A percentile compares a stretch with the other conserved stretches of the same genome.
phyloP scores from a whole-genome alignment of 2,797 vertebrate genomes.

The Prunella strophiata region DNA sequence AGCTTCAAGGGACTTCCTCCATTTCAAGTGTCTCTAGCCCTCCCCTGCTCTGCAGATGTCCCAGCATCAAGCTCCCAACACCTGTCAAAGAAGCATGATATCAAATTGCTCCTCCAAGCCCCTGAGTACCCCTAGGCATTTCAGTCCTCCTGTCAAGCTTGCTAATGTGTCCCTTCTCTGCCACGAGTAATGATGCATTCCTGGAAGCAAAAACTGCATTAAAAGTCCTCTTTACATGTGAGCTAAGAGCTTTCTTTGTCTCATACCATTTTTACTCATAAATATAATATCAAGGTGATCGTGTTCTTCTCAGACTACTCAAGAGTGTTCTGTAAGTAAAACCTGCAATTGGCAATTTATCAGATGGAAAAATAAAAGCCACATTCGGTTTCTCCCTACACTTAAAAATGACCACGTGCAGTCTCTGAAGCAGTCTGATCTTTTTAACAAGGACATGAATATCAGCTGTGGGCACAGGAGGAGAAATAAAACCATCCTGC shows the following conservation, averaged over 20 bases:
- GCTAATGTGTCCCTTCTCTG: slow-evolving; percentile 17
- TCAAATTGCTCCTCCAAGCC: not conserved
- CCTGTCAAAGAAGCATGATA: not conserved
- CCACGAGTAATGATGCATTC: not conserved
- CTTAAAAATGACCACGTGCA: slow-evolving; percentile 45
- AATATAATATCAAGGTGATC: slow-evolving; percentile 68
- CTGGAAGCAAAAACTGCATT: slow-evolving; percentile 53
- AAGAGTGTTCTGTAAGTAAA: slow-evolving; percentile 54
- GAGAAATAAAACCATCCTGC: slow-evolving; percentile 3
- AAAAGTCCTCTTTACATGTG: slow-evolving; percentile 9
- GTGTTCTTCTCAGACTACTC: slow-evolving; percentile 52
- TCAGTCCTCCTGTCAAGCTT: not conserved
- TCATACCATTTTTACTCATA: slow-evolving; percentile 60
- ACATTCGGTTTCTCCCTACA: not conserved
- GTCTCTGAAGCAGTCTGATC: slow-evolving; percentile 21
- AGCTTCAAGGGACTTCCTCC: not conserved
- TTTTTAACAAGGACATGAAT: slow-evolving; percentile 50
- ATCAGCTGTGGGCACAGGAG: not conserved
- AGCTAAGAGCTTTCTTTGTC: slow-evolving; percentile 46
- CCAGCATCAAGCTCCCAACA: not conserved
- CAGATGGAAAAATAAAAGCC: slow-evolving; percentile 62
- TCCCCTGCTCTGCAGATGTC: not conserved
- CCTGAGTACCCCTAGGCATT: not conserved
- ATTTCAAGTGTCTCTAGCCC: not conserved
- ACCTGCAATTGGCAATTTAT: slow-evolving; percentile 48